Conservation (phyloP, 1,140 invertebrate species). For the Drosophila sucinea region DNA sequence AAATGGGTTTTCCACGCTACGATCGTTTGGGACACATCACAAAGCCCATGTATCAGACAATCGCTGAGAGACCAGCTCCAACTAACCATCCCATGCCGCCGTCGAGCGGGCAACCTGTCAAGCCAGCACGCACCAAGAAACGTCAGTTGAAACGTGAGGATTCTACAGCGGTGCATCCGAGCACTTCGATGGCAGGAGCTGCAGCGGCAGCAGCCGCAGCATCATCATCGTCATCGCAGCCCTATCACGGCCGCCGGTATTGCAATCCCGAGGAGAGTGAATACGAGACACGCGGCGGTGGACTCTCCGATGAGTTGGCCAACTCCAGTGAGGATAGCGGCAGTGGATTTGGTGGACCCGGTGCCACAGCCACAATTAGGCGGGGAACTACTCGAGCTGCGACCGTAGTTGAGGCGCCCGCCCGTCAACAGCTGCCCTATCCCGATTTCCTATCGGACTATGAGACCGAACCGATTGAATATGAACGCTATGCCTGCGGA, state of each 20-base stretch:
- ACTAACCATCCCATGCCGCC: slow-evolving; percentile 79
- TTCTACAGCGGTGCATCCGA: slow-evolving; percentile 49
- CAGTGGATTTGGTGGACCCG: slow-evolving; percentile 44
- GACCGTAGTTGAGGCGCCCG: slow-evolving; percentile 4
- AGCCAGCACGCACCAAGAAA: slow-evolving; percentile 81
- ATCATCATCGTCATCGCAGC: slow-evolving; percentile 14
- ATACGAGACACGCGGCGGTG: slow-evolving; percentile 66
- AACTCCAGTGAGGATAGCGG: slow-evolving; percentile 81
- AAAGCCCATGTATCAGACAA: slow-evolving; percentile 75
- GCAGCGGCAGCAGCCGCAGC: slow-evolving; percentile 13
- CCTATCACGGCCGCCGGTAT: slow-evolving; percentile 72
- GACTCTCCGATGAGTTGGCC: slow-evolving; percentile 77
- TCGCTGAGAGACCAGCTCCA: slow-evolving; percentile 53
- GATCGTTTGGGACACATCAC: slow-evolving; percentile 85
- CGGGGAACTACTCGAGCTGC: slow-evolving; percentile 35
- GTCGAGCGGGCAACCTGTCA: slow-evolving; percentile 69
- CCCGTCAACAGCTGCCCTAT: slow-evolving; percentile 66
- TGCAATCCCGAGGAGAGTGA: slow-evolving; percentile 80
- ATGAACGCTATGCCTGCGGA: slow-evolving; percentile 76
- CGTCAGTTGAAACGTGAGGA: slow-evolving; percentile 77
- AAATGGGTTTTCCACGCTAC: slow-evolving; percentile 86
- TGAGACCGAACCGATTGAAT: slow-evolving; percentile 79
- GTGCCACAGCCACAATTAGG: slow-evolving; percentile 63
- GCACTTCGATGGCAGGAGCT: slow-evolving; percentile 27
- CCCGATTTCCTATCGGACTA: slow-evolving; percentile 82